These are phyloP conservation scores for Mesoligia furuncula DNA, from an alignment of 2,888 invertebrate species.

Conservation along the genomic window DNA sequence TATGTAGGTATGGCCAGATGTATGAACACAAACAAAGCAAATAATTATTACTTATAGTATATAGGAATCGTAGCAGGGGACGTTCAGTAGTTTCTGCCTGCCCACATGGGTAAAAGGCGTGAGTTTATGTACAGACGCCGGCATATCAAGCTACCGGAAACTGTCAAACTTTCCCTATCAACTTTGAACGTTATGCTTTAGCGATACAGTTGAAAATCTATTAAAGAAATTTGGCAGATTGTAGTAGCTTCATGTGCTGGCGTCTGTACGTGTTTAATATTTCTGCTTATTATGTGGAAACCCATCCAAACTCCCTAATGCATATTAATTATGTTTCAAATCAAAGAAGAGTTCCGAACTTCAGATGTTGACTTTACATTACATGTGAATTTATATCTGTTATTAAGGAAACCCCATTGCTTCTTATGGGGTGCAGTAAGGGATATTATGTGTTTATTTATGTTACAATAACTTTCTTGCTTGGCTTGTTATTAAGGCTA, in stretches of 20 bases:
- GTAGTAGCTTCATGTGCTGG: too few relatives aligned
- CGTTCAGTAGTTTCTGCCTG: not conserved
- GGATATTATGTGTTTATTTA: slow-evolving; percentile 22
- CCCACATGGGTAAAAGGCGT: not conserved
- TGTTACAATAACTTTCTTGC: slow-evolving; percentile 30
- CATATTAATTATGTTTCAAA: slow-evolving; percentile 33
- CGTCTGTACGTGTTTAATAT: too few relatives aligned
- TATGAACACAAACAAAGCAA: too few relatives aligned
- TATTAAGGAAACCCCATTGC: slow-evolving; percentile 5
- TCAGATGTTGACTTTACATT: slow-evolving; percentile 43
- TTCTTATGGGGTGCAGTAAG: slow-evolving; percentile 23
- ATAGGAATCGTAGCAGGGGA: too few relatives aligned
- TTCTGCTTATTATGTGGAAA: not conserved
- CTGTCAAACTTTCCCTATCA: too few relatives aligned
- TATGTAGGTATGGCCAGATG: too few relatives aligned
- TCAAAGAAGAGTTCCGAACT: slow-evolving; percentile 20
- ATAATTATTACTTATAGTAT: too few relatives aligned
- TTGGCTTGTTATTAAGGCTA: slow-evolving; percentile 23
- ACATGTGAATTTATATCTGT: slow-evolving; percentile 7
- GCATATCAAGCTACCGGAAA: too few relatives aligned
- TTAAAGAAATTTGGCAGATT: too few relatives aligned
- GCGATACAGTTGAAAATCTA: too few relatives aligned
- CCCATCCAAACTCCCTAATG: slow-evolving; percentile 22
- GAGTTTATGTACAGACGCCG: not conserved
- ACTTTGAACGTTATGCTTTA: too few relatives aligned